Conservation (phyloP, 2,888 invertebrate genomes). For the Esperia sulphurella region DNA sequence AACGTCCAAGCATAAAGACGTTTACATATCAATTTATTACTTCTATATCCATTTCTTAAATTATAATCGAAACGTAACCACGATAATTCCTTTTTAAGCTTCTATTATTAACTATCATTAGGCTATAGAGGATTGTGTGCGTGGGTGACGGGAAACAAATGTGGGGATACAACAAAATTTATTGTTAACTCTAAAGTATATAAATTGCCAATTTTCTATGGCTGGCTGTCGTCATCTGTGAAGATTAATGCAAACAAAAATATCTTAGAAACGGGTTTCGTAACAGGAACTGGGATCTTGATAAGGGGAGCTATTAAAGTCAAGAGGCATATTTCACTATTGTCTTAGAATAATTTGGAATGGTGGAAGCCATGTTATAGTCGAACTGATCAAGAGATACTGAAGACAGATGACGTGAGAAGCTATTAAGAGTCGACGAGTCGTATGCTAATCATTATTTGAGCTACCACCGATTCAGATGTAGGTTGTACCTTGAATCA, state of each 20-base stretch:
- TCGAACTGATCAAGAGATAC: too few relatives aligned
- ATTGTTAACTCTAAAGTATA: slow-evolving; percentile 48
- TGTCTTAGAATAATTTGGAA: slow-evolving; percentile 11
- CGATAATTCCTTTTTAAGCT: slow-evolving; percentile 36
- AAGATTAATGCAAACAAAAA: slow-evolving; percentile 40
- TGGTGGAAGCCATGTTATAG: too few relatives aligned
- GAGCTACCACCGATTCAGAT: too few relatives aligned
- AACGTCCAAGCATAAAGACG: slow-evolving; percentile 14
- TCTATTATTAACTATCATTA: slow-evolving; percentile 43
- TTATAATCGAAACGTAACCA: slow-evolving; percentile 18
- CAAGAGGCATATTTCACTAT: slow-evolving; percentile 14
- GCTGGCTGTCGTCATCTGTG: slow-evolving; percentile 31
- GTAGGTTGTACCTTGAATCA: too few relatives aligned
- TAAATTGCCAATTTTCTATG: slow-evolving; percentile 60
- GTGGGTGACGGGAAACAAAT: slow-evolving; percentile 44
- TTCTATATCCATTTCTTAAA: slow-evolving; percentile 6
- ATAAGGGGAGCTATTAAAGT: slow-evolving; percentile 17
- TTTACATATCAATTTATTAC: slow-evolving; percentile 21
- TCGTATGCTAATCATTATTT: too few relatives aligned
- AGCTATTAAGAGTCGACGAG: too few relatives aligned
- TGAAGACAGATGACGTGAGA: too few relatives aligned
- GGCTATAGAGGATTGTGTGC: slow-evolving; percentile 32
- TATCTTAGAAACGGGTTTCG: slow-evolving; percentile 17
- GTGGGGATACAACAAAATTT: slow-evolving; percentile 50
- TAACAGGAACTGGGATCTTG: slow-evolving; percentile 16